Percentiles rank a stretch among this genome's conserved stretches.
These are phyloP conservation scores for Arbacia lixula DNA, from an alignment of 53 echinoderm and acorn worm species.

Conservation along the genomic window DNA sequence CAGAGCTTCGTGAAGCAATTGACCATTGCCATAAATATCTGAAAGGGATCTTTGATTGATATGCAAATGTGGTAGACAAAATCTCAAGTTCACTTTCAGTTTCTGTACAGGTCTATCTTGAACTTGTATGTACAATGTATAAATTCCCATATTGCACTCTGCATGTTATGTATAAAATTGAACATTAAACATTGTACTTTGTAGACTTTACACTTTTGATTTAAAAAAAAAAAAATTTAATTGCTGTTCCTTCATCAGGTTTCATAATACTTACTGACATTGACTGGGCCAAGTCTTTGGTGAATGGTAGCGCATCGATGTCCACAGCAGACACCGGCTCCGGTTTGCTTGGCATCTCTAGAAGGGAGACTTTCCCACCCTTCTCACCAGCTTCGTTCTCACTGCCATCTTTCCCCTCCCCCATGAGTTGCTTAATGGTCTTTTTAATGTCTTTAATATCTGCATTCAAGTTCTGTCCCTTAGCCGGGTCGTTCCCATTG, in stretches of 20 bases:
- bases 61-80: too few species aligned
- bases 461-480: not conserved
- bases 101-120: not conserved
- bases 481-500: not conserved
- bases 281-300: slow-evolving; percentile 1
- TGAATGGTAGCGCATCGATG: slow-evolving; percentile 27
- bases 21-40: too few species aligned
- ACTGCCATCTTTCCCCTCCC: not conserved
- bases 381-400: not conserved
- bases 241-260: too few species aligned
- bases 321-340: not conserved
- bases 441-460: slow-evolving; percentile 20
- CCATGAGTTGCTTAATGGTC: not conserved
- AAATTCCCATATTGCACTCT: not conserved
- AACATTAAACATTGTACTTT: too few species aligned
- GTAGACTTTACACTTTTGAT: too few species aligned
- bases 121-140: not conserved
- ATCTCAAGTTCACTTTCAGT: too few species aligned
- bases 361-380: not conserved
- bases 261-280: slow-evolving; percentile 27
- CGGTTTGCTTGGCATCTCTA: slow-evolving; percentile 16
- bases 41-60: too few species aligned
- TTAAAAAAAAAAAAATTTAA: too few species aligned
- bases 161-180: too few species aligned
- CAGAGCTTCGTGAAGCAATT: too few species aligned